A percentile compares a stretch with the other conserved stretches of the same genome.
These are phyloP conservation scores for Thecocarcelia acutangulata DNA, from an alignment of 2,888 invertebrate genomes.

Conservation along the genomic window DNA sequence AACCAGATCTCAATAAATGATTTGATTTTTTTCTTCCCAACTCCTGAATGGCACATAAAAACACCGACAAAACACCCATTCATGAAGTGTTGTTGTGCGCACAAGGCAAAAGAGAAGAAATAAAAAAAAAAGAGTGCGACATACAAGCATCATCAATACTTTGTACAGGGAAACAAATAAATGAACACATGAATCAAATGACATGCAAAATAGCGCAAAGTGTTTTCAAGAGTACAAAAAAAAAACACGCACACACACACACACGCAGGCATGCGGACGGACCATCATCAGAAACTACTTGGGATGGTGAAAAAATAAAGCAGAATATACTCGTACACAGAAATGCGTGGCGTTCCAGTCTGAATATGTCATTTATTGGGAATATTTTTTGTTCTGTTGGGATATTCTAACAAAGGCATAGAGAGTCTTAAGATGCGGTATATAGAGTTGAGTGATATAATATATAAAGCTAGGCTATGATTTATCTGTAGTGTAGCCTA, in stretches of 20 bases:
- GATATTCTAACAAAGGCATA: background rate
- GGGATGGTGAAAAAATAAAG: background rate
- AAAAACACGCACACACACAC: background rate
- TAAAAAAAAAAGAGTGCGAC: conserved; percentile 19
- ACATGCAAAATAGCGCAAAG: conserved; percentile 68
- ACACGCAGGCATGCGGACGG: background rate
- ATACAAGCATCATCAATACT: conserved; percentile 47
- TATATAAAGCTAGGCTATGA: no score
- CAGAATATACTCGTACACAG: conserved; percentile 28
- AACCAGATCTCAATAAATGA: conserved; percentile 24
- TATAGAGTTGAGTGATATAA: no score
- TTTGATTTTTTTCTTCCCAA: conserved; percentile 10
- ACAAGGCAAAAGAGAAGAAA: conserved; percentile 16
- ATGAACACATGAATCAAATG: conserved; percentile 68
- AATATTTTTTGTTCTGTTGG: background rate
- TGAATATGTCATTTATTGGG: conserved; percentile 37
- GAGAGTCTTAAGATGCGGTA: background rate
- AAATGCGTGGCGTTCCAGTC: conserved; percentile 60
- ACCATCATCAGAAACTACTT: conserved; percentile 26
- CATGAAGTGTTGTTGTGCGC: conserved; percentile 14
- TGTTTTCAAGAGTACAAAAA: conserved; percentile 46
- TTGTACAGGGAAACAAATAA: conserved; percentile 55
- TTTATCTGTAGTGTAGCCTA: no score
- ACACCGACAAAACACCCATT: conserved; percentile 64
- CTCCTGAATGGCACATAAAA: conserved; percentile 17